A percentile compares a stretch with the other conserved stretches of the same genome.
Evolutionary conservation across 2,888 invertebrate genomes (phyloP).

Genomic region (Drosophila percnosoma): DNA sequence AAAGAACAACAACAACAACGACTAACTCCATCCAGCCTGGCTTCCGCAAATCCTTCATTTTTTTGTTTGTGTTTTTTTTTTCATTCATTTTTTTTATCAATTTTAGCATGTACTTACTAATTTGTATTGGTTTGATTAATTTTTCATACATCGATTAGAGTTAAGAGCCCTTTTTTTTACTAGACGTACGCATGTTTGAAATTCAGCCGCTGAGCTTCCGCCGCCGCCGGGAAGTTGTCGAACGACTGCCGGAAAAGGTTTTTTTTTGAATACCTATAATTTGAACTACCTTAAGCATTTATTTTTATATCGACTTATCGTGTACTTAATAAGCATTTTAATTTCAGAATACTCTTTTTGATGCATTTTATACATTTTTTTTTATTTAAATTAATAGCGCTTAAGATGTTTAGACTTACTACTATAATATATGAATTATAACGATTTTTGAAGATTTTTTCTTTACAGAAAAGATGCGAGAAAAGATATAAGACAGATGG

Average conservation of each 20-base stretch:
- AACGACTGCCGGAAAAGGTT: conserved; percentile 60
- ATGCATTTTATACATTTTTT: conserved; percentile 57
- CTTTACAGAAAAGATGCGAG: conserved; percentile 63
- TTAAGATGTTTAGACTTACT: conserved; percentile 25
- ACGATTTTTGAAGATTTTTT: conserved; percentile 62
- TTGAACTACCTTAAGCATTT: conserved; percentile 40
- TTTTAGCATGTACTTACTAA: conserved; percentile 9
- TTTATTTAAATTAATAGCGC: conserved; percentile 16
- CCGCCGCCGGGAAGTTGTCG: conserved; percentile 63
- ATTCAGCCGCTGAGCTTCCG: conserved; percentile 71
- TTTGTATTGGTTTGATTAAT: conserved; percentile 23
- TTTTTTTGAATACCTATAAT: conserved; percentile 23
- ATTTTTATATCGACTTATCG: conserved; percentile 23
- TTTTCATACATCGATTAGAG: conserved; percentile 9
- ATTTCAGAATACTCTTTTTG: conserved; percentile 19
- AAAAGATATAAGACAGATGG: conserved; percentile 52
- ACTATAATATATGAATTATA: conserved; percentile 24
- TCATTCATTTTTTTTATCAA: conserved; percentile 12
- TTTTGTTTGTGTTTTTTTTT: conserved; percentile 8
- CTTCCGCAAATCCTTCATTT: conserved; percentile 33
- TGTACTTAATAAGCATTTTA: conserved; percentile 36
- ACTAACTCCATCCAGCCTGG: conserved; percentile 54
- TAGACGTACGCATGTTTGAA: conserved; percentile 46
- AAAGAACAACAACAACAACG: conserved; percentile 22
- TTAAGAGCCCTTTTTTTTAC: conserved; percentile 32